Base-by-base conservation (phyloP, 2,888 invertebrate genomes). In the Drosophila picticornis region DNA sequence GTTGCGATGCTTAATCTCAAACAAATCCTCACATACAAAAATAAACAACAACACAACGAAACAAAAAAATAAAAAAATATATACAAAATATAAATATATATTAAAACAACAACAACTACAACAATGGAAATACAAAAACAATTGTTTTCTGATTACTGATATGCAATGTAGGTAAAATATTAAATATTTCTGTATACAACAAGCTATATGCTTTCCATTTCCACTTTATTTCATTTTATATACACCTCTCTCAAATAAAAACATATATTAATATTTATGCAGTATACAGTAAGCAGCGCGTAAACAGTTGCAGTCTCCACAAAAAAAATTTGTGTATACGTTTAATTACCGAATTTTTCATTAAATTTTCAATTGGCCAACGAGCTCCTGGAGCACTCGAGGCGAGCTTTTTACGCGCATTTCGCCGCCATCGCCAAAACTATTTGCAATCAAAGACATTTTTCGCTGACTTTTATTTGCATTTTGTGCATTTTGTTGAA, bases 101-200 rank as follows among this genome's bases (percentile, higher is more conserved):
- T 27, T 53, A 58, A 61, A 77, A 61, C 67, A 67, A 85, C 72
- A 56, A 69, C 63, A 72, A 58, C 67, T 59, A 83, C 73, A 58
- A 76, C 61, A 72, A 74, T 66, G 75, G 81, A 59, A 72, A 72
- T 40, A 71, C 68, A 78, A 52, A 59, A 62, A 65, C 67, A 68
- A 68, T 67, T 59, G 58, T 51, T 50, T 40, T 46, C 72, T 64
- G 60, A 77, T 66, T 69, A 65, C 46, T 46, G 16, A 74, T 53
- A 70, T 75, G 64, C 80, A 88, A 86, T 84, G 86, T 87, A 87
- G 86, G 90, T 87, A 86, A 86, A 76, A 76, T 51, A 78, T 72
- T 19, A 68, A 68, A 82, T 87, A 84, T 52, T 66, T 74, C 61
- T 70, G 58, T 71, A 53, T 74, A 70, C 59, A 52, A 72, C 60